Percentiles rank a stretch among this genome's conserved stretches.
These are phyloP conservation scores for Trissoscelio sp. DNA, from an alignment of 2,888 invertebrate species.

Conservation along the genomic window DNA sequence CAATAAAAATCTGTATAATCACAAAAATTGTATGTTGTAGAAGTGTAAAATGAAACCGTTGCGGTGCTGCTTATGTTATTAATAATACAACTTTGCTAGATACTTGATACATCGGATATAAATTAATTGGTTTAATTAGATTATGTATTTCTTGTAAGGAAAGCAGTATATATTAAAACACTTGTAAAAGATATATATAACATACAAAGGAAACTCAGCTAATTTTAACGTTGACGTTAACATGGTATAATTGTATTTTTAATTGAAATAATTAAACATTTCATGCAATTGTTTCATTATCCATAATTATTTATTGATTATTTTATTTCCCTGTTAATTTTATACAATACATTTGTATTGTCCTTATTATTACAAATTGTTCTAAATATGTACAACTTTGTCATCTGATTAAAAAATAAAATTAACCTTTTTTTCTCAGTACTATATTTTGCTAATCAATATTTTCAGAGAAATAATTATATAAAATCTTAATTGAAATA, in stretches of 20 bases:
- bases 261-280: no score
- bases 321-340: no score
- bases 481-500: no score
- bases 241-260: not conserved
- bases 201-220: conserved; percentile 1
- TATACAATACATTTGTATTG: no score
- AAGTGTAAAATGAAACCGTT: conserved; percentile 17
- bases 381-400: no score
- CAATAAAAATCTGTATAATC: not conserved
- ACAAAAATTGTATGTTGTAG: conserved; percentile 7
- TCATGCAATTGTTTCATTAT: no score
- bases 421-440: no score
- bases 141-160: conserved; percentile 34
- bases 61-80: conserved; percentile 13
- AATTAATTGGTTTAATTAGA: conserved; percentile 37
- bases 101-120: conserved; percentile 15
- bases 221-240: not conserved
- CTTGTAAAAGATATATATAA: not conserved
- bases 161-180: not conserved
- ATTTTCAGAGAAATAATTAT: no score
- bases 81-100: conserved; percentile 12
- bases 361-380: no score
- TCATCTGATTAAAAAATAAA: no score
- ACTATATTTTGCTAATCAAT: no score
- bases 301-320: no score